Conservation (phyloP, 2,888 invertebrate species). For the Drosophila borealis region DNA sequence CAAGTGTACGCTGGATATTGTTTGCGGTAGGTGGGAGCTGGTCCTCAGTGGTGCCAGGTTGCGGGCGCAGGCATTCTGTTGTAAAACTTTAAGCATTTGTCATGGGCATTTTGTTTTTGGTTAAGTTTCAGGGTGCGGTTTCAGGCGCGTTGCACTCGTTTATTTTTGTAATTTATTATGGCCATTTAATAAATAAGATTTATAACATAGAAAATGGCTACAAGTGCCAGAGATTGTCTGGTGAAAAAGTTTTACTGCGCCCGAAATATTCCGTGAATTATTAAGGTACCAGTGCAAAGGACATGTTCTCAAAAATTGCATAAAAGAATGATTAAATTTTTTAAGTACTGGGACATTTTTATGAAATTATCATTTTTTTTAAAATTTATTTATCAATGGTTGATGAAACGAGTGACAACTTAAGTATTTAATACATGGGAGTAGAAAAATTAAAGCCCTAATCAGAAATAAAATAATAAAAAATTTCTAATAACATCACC, state of each 20-base stretch:
- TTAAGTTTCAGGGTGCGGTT: constrained; percentile 23
- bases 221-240: constrained; percentile 59
- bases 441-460: no score
- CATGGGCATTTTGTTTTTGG: constrained; percentile 42
- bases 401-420: no score
- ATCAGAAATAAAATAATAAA: no score
- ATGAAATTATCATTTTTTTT: background rate
- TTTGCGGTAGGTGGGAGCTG: constrained; percentile 66
- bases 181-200: constrained; percentile 66
- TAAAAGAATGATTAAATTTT: background rate
- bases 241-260: constrained; percentile 34
- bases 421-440: no score
- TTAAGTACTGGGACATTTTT: background rate
- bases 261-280: constrained; percentile 2
- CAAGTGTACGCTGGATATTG: constrained; percentile 85
- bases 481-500: no score
- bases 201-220: constrained; percentile 55
- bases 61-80: constrained; percentile 7
- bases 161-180: constrained; percentile 67
- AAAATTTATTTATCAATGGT: no score
- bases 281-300: background rate
- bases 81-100: constrained; percentile 68
- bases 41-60: background rate
- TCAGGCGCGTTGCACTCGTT: constrained; percentile 43
- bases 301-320: background rate